Evolutionary conservation across 1,140 invertebrate genomes (phyloP), one percentile per base, ranked within the genome.

Genomic region (Pararge aegeria): DNA sequence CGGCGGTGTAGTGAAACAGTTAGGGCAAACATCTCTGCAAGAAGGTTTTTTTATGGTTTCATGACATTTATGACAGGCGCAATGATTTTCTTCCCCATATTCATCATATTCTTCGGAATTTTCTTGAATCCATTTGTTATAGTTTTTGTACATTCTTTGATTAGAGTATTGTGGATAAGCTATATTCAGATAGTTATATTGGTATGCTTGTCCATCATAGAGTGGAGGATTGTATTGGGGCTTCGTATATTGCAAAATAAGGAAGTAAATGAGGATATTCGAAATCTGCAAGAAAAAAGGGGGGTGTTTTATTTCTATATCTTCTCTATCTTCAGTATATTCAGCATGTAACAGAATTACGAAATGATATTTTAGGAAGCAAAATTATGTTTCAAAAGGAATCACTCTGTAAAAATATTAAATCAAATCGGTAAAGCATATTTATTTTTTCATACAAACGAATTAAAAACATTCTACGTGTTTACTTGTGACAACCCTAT

Each of bases 1-100:
- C 24, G 64, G 56, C 37, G 44, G 34, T 19, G 40, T 44, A 46
- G 48, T 18, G 10, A 56, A 34, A 38, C 76, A 81, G 38, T 69
- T 68, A 10, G 29, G 52, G 48, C 81, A 84, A 5, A 61, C 49
- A 30, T 64, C 54, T 42, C 27, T 56, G 55, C 81, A 84, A 19
- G 66, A 75, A 6, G 63, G 61, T 38, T 70, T 66, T 0, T 7
- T 34, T 7, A 34, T 34, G 5, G 65, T 46, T 48, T 74, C 52
- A 4, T 55, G 50, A 27, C 79, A 79, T 10, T 61, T 61, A 13
- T 49, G 55, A 48, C 81, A 82, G 0, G 56, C 55, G 40, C 81
- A 84, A 13, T 20, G 50, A 37, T 38, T 37, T 34, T 73, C 75
- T 40, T 75, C 69, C n/a, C 59, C 49, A 1, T 68, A 69, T 16